Percentiles rank a stretch among this genome's conserved stretches.
Conservation (phyloP, 2,797 vertebrate genomes). For the Enteromius argenteus region DNA sequence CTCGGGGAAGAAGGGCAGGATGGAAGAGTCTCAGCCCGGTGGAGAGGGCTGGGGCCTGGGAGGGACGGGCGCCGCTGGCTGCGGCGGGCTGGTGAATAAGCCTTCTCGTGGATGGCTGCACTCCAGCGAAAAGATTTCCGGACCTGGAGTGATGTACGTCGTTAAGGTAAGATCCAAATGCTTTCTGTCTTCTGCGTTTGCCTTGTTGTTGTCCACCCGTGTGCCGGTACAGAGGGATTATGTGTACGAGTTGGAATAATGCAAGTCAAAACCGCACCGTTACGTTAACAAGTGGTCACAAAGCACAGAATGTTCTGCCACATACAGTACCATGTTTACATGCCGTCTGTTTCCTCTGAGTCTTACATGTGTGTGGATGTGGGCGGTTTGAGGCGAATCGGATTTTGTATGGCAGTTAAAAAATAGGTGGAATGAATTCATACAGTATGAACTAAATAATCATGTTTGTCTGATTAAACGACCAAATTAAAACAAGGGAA, state of each 20-base stretch:
- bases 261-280: constrained; percentile 61
- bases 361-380: constrained; percentile 28
- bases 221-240: constrained; percentile 70
- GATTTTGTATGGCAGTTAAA: not conserved
- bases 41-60: constrained; percentile 86
- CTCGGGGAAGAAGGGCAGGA: constrained; percentile 86
- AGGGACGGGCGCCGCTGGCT: constrained; percentile 74
- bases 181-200: constrained; percentile 32
- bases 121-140: constrained; percentile 94
- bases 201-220: constrained; percentile 50
- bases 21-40: constrained; percentile 83
- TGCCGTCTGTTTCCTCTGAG: constrained; percentile 37
- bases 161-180: constrained; percentile 90
- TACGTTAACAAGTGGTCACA: constrained; percentile 48
- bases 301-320: constrained; percentile 57
- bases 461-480: not conserved
- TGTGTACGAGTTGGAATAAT: constrained; percentile 74
- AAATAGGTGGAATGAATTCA: not conserved
- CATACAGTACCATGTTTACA: constrained; percentile 9
- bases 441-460: not conserved
- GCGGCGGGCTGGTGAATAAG: constrained; percentile 83
- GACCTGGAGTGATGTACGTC: constrained; percentile 94
- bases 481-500: not conserved
- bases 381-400: not conserved
- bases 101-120: constrained; percentile 90